A percentile compares a stretch with the other conserved stretches of the same genome.
These are phyloP conservation scores for Achlya flavicornis DNA, from an alignment of 2,888 invertebrate genomes.

Conservation along the genomic window DNA sequence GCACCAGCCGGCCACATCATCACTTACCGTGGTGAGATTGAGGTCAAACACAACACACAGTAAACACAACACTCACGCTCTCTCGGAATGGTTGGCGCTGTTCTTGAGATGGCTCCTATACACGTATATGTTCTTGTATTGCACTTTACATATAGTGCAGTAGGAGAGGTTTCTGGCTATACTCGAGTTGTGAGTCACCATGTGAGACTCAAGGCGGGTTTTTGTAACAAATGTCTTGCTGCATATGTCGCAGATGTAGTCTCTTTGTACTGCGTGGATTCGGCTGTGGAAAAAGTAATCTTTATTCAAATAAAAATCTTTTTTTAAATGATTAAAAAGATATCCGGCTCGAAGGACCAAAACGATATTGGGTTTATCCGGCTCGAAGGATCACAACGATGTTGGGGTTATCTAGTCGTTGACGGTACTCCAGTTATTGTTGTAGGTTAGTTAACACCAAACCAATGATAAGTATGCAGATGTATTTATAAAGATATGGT, in stretches of 20 bases:
- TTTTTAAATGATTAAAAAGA: no score
- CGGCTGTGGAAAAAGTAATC: slow-evolving; percentile 40
- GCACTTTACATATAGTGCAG: slow-evolving; percentile 50
- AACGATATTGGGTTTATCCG: no score
- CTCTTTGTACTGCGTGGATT: slow-evolving; percentile 46
- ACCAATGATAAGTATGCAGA: no score
- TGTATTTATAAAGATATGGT: no score
- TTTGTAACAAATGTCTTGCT: slow-evolving; percentile 44
- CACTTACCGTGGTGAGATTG: no score
- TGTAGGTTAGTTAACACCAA: no score
- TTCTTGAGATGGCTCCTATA: slow-evolving; percentile 60
- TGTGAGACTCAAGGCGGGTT: slow-evolving; percentile 52
- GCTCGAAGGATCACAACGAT: no score
- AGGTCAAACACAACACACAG: background rate
- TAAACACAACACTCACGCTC: slow-evolving; percentile 38
- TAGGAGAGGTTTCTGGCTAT: slow-evolving; percentile 46
- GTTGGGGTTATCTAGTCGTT: no score
- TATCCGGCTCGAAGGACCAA: no score
- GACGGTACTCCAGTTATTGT: no score
- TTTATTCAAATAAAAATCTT: no score
- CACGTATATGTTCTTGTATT: slow-evolving; percentile 61
- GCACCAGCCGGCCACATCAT: no score
- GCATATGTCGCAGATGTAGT: slow-evolving; percentile 53
- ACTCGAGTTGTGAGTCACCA: slow-evolving; percentile 37
- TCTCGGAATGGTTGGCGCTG: slow-evolving; percentile 51